These are phyloP conservation scores for Gorilla gorilla DNA, from an alignment of 2,113 vertebrate species.

Conservation along the genomic window DNA sequence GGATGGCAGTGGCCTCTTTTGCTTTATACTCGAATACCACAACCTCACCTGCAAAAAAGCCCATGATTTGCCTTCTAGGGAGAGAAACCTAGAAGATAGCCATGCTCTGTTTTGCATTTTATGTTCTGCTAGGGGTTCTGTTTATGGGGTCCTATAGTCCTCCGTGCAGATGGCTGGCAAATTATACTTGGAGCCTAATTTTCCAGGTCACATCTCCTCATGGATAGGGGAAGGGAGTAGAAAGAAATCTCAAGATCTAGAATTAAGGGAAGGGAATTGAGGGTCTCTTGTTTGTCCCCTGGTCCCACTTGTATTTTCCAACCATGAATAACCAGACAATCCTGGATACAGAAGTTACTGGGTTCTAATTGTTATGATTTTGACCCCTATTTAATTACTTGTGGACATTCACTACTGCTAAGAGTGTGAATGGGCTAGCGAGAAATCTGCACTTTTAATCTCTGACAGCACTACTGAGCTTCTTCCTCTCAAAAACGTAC, in stretches of 20 bases:
- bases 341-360: background rate
- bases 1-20: background rate
- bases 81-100: background rate
- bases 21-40: background rate
- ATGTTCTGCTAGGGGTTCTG: background rate
- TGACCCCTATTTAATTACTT: background rate
- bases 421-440: too few species aligned
- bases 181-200: background rate
- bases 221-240: background rate
- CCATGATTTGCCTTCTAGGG: background rate
- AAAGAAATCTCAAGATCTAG: background rate
- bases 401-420: background rate
- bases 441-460: background rate
- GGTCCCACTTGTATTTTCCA: background rate
- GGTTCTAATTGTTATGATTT: background rate
- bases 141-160: background rate
- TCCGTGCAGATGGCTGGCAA: background rate
- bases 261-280: background rate
- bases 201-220: background rate
- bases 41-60: background rate
- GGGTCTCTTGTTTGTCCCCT: background rate
- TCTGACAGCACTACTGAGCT: background rate
- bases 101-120: background rate
- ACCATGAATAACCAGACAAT: background rate
- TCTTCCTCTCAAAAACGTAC: background rate